phyloP scores from a whole-genome alignment of 2,113 vertebrate genomes.

The Etheostoma spectabile region DNA sequence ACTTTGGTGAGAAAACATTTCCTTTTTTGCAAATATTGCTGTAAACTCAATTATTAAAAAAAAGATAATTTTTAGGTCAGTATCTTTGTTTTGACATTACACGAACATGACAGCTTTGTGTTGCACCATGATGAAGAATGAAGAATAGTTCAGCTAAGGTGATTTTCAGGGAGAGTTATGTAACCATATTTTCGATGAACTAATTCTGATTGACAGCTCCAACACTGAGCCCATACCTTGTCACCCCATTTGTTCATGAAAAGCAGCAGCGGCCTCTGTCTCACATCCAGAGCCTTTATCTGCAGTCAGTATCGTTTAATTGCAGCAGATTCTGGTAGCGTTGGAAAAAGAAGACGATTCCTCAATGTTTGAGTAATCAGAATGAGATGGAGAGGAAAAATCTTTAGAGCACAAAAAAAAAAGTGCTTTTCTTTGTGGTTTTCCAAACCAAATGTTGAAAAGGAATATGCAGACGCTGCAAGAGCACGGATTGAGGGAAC shows the following conservation, averaged over 20 bases:
- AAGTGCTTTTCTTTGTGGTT: slow-evolving; percentile 53
- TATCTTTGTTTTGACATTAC: background rate
- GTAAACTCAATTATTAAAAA: background rate
- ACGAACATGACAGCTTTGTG: background rate
- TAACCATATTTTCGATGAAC: background rate
- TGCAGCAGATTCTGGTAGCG: slow-evolving; percentile 55
- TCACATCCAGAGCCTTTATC: slow-evolving; percentile 51
- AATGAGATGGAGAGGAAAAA: slow-evolving; percentile 13
- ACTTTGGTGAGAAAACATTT: slow-evolving; percentile 11
- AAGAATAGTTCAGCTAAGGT: background rate
- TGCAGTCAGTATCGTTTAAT: slow-evolving; percentile 62
- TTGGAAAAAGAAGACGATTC: slow-evolving; percentile 66
- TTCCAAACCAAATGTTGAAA: slow-evolving; percentile 55
- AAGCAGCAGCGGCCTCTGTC: slow-evolving; percentile 49
- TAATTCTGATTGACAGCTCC: slow-evolving; percentile 20
- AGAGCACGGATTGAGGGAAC: slow-evolving; percentile 35
- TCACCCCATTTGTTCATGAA: slow-evolving; percentile 36
- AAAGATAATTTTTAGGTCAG: background rate
- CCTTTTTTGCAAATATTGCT: slow-evolving; percentile 26
- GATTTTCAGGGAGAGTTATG: slow-evolving; percentile 4
- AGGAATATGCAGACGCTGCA: slow-evolving; percentile 35
- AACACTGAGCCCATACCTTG: slow-evolving; percentile 25
- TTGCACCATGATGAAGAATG: background rate
- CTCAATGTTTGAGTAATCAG: slow-evolving; percentile 61
- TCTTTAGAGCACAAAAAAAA: slow-evolving; percentile 33